phyloP scores from a whole-genome alignment of 1,140 invertebrate species.

The Macrosteles quadrilineatus region DNA sequence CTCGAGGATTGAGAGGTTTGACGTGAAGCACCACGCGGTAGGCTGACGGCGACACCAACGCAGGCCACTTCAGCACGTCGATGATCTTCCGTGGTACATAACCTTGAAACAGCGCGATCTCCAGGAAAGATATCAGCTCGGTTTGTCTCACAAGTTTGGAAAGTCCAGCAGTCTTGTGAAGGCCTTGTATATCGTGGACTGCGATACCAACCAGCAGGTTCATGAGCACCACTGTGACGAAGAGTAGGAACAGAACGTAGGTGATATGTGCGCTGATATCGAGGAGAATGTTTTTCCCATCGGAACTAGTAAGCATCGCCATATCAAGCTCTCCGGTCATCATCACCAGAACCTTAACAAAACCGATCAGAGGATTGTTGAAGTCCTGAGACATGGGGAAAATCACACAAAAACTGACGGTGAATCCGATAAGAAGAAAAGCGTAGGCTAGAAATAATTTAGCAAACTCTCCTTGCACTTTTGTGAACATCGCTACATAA shows the following conservation, averaged over 20 bases:
- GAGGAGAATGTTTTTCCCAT: slow-evolving; percentile 57
- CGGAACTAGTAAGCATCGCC: slow-evolving; percentile 64
- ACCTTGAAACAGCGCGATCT: slow-evolving; percentile 67
- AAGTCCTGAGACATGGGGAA: slow-evolving; percentile 79
- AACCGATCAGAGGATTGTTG: slow-evolving; percentile 72
- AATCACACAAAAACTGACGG: slow-evolving; percentile 82
- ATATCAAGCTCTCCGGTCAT: slow-evolving; percentile 85
- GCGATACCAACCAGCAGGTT: slow-evolving; percentile 79
- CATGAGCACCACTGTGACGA: slow-evolving; percentile 81
- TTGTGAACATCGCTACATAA: slow-evolving; percentile 85
- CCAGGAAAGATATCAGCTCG: slow-evolving; percentile 73
- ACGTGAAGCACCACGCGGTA: slow-evolving; percentile 76
- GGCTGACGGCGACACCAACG: slow-evolving; percentile 72
- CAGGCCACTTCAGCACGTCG: slow-evolving; percentile 70
- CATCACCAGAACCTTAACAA: slow-evolving; percentile 84
- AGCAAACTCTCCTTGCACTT: slow-evolving; percentile 81
- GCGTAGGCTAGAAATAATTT: slow-evolving; percentile 81
- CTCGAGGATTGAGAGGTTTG: slow-evolving; percentile 75
- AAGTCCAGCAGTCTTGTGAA: slow-evolving; percentile 73
- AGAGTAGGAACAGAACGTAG: slow-evolving; percentile 71
- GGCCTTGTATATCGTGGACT: slow-evolving; percentile 75
- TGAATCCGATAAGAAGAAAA: slow-evolving; percentile 81
- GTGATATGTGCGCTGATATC: slow-evolving; percentile 72
- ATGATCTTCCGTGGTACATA: slow-evolving; percentile 67
- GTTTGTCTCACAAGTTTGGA: slow-evolving; percentile 77